phyloP scores from a whole-genome alignment of 2,113 vertebrate species.

The Ptilorrhoa leucosticta region DNA sequence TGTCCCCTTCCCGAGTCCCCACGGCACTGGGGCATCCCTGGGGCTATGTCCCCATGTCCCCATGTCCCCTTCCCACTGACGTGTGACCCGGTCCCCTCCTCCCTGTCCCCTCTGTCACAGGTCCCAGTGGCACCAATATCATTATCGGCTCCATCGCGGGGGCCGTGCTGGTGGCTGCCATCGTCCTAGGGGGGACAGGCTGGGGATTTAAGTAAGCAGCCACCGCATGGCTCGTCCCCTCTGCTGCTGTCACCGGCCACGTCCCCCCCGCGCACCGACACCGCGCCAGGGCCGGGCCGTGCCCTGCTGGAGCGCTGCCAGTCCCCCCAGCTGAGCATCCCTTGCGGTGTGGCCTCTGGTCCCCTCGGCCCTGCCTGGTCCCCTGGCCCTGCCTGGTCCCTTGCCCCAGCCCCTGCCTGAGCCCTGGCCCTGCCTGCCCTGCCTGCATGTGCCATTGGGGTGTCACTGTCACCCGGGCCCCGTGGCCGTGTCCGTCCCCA shows the following conservation, averaged over 20 bases:
- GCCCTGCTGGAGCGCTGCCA: background rate
- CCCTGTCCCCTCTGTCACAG: conserved; percentile 77
- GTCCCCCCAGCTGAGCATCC: background rate
- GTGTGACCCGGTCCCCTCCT: conserved; percentile 63
- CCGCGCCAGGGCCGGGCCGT: background rate
- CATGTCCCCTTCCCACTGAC: background rate
- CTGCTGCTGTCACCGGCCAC: background rate
- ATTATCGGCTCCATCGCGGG: conserved; percentile 98
- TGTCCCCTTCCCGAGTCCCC: background rate
- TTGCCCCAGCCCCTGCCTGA: background rate
- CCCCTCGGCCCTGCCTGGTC: background rate
- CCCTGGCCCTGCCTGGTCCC: background rate
- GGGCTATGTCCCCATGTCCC: background rate
- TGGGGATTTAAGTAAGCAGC: conserved; percentile 99
- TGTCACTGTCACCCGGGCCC: background rate
- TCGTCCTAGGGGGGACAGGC: conserved; percentile 96
- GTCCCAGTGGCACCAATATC: conserved; percentile 98
- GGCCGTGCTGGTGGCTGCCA: conserved; percentile 95
- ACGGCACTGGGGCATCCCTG: background rate
- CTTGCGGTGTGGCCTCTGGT: background rate
- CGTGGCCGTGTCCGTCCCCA: background rate
- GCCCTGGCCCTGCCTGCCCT: background rate
- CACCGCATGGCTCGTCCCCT: conserved; percentile 67
- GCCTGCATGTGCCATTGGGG: background rate
- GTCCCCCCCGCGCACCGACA: background rate